A percentile compares a stretch with the other conserved stretches of the same genome.
These are phyloP conservation scores for Raja brachyura DNA, from an alignment of 2,113 vertebrate species.

Conservation along the genomic window DNA sequence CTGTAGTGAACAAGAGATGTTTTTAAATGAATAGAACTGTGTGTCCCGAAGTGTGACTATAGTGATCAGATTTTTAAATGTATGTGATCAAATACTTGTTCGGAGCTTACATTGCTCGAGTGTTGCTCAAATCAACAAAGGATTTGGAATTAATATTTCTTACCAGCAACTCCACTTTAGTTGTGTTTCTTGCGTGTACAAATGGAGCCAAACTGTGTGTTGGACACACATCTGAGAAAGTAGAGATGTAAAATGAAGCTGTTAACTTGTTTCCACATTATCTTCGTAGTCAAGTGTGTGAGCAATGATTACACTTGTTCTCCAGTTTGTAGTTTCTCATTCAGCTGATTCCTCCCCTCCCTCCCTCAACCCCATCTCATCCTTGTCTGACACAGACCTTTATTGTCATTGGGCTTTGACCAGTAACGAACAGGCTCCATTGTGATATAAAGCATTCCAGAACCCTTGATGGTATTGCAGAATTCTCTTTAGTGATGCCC, in stretches of 20 bases:
- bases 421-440: no score
- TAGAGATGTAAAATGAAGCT: not conserved
- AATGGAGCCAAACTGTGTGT: not conserved
- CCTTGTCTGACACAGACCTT: not conserved
- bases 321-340: not conserved
- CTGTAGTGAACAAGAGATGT: slow-evolving; percentile 38
- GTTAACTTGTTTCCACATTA: not conserved
- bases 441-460: not conserved
- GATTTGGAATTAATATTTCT: slow-evolving; percentile 37
- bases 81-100: slow-evolving; percentile 27
- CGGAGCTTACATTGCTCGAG: not conserved
- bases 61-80: slow-evolving; percentile 19
- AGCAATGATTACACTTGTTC: not conserved
- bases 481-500: not conserved
- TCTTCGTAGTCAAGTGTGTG: not conserved
- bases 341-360: not conserved
- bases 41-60: not conserved
- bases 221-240: not conserved
- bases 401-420: not conserved
- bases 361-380: no score
- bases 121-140: slow-evolving; percentile 27
- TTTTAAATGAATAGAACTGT: slow-evolving; percentile 9
- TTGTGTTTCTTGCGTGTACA: slow-evolving; percentile 8
- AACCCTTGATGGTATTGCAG: not conserved
- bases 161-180: not conserved